Percentiles rank a stretch among this genome's conserved stretches.
Evolutionary conservation across 2,113 vertebrate species (phyloP).

Genomic region (Ardeotis arabs): DNA sequence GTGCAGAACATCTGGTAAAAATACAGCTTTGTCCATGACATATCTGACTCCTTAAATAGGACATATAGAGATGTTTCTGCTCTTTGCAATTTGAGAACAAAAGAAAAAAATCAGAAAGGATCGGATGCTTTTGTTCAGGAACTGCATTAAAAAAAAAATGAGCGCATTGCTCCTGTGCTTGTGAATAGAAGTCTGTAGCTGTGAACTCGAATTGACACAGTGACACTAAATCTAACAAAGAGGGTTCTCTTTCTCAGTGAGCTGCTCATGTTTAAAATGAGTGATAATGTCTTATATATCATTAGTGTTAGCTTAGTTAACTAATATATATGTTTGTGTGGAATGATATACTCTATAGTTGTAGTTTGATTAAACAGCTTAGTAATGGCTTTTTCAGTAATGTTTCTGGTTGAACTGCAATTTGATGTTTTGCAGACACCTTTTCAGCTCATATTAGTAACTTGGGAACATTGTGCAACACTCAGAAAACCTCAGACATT

Average conservation of each 20-base stretch:
- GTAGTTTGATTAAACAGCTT: neutral
- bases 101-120: neutral
- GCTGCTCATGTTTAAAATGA: neutral
- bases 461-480: neutral
- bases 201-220: neutral
- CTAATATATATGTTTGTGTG: neutral
- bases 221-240: neutral
- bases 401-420: neutral
- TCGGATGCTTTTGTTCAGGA: neutral
- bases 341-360: neutral
- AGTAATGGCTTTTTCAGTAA: neutral
- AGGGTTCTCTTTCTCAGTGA: neutral
- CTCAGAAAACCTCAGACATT: neutral
- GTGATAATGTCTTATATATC: neutral
- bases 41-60: neutral
- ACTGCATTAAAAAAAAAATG: neutral
- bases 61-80: fast-evolving
- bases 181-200: neutral
- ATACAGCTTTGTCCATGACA: neutral
- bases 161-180: neutral
- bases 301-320: neutral
- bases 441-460: neutral
- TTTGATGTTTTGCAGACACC: neutral
- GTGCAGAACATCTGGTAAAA: neutral
- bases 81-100: neutral